Conservation (phyloP, 2,797 vertebrate genomes). For the Myoxocephalus aenaeus region DNA sequence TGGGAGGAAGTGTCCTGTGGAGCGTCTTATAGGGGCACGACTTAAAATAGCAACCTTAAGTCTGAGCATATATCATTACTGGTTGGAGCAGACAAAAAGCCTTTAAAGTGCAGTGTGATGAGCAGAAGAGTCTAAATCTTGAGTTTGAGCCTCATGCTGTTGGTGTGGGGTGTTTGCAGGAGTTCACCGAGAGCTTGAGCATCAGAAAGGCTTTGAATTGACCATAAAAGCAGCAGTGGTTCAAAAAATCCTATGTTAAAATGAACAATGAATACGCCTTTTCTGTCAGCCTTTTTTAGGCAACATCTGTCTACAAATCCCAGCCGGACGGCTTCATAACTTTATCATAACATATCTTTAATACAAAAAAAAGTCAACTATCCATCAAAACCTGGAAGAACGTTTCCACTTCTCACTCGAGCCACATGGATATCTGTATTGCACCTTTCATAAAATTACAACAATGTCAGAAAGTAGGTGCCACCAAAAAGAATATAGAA, state of each 20-base stretch:
- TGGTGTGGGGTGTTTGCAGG: not conserved
- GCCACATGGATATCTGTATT: not conserved
- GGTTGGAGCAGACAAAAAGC: slow-evolving; percentile 6
- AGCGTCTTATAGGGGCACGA: slow-evolving; percentile 27
- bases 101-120: not conserved
- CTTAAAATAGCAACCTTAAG: slow-evolving; percentile 52
- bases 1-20: slow-evolving; percentile 39
- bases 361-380: slow-evolving; percentile 1
- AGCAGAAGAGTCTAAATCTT: not conserved
- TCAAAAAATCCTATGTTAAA: not conserved
- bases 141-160: not conserved
- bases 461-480: slow-evolving; percentile 8
- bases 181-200: not conserved
- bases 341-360: slow-evolving; percentile 11
- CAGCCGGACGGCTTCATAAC: not conserved
- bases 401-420: not conserved
- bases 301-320: not conserved
- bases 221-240: not conserved
- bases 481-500: slow-evolving; percentile 7
- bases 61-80: slow-evolving; percentile 18
- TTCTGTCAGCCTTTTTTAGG: not conserved
- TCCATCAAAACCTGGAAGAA: not conserved
- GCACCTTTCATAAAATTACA: slow-evolving; percentile 46
- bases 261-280: slow-evolving; percentile 1
- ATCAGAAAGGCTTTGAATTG: slow-evolving; percentile 11